phyloP scores from a whole-genome alignment of 2,797 vertebrate genomes.

The Meda fulgida region DNA sequence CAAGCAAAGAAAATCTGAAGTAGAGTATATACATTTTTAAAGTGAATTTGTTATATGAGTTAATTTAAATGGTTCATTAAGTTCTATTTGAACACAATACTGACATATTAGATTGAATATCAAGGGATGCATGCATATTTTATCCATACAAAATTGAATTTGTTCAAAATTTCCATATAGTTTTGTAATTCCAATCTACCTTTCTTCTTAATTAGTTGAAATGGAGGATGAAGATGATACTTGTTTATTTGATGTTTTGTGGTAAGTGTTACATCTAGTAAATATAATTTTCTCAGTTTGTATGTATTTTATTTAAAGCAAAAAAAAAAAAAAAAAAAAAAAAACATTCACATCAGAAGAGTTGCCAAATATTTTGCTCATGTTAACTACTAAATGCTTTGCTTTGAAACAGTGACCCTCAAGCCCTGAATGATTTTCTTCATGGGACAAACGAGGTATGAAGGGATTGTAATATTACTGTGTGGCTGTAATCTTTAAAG shows the following conservation, averaged over 20 bases:
- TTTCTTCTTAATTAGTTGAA: conserved; percentile 72
- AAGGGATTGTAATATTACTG: neutral
- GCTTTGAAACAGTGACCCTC: conserved; percentile 77
- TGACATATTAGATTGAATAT: neutral
- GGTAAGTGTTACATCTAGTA: conserved; percentile 70
- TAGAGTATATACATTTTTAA: neutral
- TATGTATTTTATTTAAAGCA: neutral
- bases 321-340: neutral
- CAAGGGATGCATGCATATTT: neutral
- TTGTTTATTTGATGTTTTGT: conserved; percentile 87
- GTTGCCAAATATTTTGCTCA: neutral
- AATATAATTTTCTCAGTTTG: neutral
- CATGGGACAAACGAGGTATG: conserved; percentile 85
- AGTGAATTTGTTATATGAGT: neutral
- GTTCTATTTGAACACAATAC: neutral
- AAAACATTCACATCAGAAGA: neutral
- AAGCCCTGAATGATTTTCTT: conserved; percentile 87
- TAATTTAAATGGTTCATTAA: neutral
- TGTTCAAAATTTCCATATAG: neutral
- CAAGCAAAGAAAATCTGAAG: neutral
- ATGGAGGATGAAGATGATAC: conserved; percentile 89
- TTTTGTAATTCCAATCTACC: neutral
- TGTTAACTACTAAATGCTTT: conserved; percentile 22
- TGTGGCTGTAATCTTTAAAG: neutral
- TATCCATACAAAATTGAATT: neutral